These are phyloP conservation scores for Enteromius unitaeniatus DNA, from an alignment of 2,797 vertebrate species.

Conservation along the genomic window DNA sequence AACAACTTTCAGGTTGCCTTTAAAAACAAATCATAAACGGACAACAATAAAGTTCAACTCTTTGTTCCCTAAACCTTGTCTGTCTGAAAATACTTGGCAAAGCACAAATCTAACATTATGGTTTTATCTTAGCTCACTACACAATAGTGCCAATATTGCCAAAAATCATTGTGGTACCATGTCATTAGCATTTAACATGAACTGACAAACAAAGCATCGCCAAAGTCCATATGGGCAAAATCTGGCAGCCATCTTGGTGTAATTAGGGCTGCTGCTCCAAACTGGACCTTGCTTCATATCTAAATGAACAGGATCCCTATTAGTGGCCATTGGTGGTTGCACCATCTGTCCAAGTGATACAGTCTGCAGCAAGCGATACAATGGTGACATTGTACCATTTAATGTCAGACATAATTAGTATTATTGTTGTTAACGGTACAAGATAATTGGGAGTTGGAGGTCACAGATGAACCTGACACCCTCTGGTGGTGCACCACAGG, in stretches of 20 bases:
- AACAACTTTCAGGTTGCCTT: constrained; percentile 18
- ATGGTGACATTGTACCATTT: constrained; percentile 31
- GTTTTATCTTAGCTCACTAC: background rate
- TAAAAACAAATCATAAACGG: constrained; percentile 16
- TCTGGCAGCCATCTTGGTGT: constrained; percentile 14
- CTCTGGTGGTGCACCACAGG: constrained; percentile 15
- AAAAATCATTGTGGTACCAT: constrained; percentile 1
- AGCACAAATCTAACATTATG: background rate
- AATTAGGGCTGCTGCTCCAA: constrained; percentile 15
- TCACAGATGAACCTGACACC: constrained; percentile 36
- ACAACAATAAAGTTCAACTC: background rate
- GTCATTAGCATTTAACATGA: constrained; percentile 11
- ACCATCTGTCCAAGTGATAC: constrained; percentile 21
- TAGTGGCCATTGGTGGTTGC: background rate
- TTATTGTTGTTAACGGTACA: constrained; percentile 30
- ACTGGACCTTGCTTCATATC: background rate
- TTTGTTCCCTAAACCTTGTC: background rate
- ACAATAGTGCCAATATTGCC: background rate
- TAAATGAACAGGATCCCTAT: constrained; percentile 9
- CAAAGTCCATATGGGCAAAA: constrained; percentile 12
- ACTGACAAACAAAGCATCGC: background rate
- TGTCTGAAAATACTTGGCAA: background rate
- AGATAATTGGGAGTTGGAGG: constrained; percentile 10
- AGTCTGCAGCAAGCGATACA: constrained; percentile 12
- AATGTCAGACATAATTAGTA: constrained; percentile 38